Evolutionary conservation across 2,888 invertebrate species (phyloP), one percentile per base, ranked within the genome.

Genomic region (Tridacna crocea): DNA sequence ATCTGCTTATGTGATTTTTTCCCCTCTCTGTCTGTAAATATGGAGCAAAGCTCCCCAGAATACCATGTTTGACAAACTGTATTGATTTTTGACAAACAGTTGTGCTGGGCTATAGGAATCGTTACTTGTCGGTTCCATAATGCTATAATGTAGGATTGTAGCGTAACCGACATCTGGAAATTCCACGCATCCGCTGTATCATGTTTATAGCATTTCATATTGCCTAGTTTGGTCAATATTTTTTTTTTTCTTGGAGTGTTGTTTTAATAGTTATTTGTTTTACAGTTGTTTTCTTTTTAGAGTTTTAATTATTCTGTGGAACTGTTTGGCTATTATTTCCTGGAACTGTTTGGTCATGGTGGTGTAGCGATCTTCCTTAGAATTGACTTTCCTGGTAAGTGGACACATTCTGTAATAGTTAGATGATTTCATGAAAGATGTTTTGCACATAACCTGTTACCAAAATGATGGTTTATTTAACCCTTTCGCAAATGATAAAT

Each of bases 71-170:
- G 81, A 81, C 81, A 81, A 77, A 77, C 63, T 77, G 73, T 81
- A 81, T 81, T 81, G 81, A 81, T 81, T 81, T 81, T 75, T 81
- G 81, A 77, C 80, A 77, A 81, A 70, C 75, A 60, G 58, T 70
- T 70, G 55, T 70, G 51, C 51, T 12, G 24, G 51, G 17, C 47
- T 48, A 46, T n/a, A 58, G 60, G 70, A 77, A 77, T 77, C 51
- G 77, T 70, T 66, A 60, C 58, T 75, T 13, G 58, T 70, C 55
- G 60, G 22, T n/a, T 24, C 75, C 75, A 63, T 75, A 70, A 70
- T 26, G 70, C 70, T 70, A 24, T 48, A 70, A 19, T 47, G 51
- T 22, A 51, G 51, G 24, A 51, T 48, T 22, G 47, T 51, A 13
- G 26, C 22, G 48, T 24, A 51, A 22, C 47, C 3, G 70, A 51